phyloP scores from a whole-genome alignment of 2,888 invertebrate genomes.

The Therioaphis trifolii region DNA sequence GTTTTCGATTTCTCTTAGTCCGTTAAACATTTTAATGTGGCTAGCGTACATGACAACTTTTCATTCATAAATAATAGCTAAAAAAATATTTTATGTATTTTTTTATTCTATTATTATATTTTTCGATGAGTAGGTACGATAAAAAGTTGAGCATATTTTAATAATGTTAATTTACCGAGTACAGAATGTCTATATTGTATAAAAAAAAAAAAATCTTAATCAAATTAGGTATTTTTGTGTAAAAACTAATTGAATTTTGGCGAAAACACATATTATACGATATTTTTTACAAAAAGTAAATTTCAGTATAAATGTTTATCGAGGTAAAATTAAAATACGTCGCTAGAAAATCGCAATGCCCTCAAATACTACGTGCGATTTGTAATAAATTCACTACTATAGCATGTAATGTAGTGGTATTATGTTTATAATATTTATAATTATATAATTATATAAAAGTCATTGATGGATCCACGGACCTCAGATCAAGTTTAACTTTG shows the following conservation, averaged over 20 bases:
- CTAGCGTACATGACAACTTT: background rate
- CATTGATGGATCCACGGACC: background rate
- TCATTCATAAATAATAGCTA: constrained; percentile 1
- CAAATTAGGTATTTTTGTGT: no score
- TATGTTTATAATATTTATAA: background rate
- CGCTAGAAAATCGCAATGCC: no score
- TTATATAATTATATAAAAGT: background rate
- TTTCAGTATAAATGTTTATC: no score
- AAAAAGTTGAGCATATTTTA: background rate
- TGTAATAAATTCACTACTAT: background rate
- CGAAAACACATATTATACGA: no score
- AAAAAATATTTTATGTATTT: background rate
- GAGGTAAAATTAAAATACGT: no score
- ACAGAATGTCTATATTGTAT: background rate
- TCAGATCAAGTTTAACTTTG: background rate
- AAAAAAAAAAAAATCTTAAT: no score
- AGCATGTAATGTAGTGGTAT: no score
- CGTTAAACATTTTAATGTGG: background rate
- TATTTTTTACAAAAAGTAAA: no score
- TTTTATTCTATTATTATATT: background rate
- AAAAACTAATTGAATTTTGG: no score
- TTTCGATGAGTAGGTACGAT: background rate
- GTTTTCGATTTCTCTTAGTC: constrained; percentile 29
- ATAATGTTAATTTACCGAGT: no score
- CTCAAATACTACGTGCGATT: background rate